These are phyloP conservation scores for Carassius gibelio DNA, from an alignment of 2,113 vertebrate species.

Conservation along the genomic window DNA sequence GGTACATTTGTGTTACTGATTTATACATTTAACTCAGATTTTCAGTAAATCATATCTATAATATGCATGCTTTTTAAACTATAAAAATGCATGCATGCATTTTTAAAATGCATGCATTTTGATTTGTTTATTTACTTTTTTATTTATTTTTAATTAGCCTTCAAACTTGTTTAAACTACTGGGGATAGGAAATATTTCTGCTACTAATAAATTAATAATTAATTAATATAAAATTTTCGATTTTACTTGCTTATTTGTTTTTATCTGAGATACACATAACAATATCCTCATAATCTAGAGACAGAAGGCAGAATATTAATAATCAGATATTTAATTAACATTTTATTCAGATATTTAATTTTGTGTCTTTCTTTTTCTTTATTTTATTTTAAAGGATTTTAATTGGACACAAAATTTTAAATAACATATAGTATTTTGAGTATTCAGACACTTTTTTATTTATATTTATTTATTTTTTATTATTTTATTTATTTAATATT, in stretches of 20 bases:
- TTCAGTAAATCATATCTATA: not conserved
- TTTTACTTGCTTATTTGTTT: not conserved
- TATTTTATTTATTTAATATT: too few relatives aligned
- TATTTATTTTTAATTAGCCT: not conserved
- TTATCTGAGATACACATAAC: not conserved
- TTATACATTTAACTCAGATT: not conserved
- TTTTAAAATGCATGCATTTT: not conserved
- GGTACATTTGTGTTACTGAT: too few relatives aligned
- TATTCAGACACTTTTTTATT: too few relatives aligned
- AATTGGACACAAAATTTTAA: too few relatives aligned
- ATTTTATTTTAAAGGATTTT: too few relatives aligned
- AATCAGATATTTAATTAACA: not conserved
- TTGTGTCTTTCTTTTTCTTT: too few relatives aligned
- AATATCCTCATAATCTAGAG: not conserved
- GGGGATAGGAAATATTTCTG: not conserved
- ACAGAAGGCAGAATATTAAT: not conserved
- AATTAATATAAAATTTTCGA: not conserved
- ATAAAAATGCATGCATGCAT: too few relatives aligned
- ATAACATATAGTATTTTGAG: too few relatives aligned
- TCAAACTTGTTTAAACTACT: not conserved
- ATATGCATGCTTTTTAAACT: not conserved
- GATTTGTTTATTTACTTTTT: not conserved
- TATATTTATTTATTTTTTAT: too few relatives aligned
- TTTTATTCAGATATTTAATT: not conserved
- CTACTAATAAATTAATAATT: not conserved